These are phyloP conservation scores for Drosophila sp. DNA, from an alignment of 1,140 invertebrate genomes.

Conservation along the genomic window DNA sequence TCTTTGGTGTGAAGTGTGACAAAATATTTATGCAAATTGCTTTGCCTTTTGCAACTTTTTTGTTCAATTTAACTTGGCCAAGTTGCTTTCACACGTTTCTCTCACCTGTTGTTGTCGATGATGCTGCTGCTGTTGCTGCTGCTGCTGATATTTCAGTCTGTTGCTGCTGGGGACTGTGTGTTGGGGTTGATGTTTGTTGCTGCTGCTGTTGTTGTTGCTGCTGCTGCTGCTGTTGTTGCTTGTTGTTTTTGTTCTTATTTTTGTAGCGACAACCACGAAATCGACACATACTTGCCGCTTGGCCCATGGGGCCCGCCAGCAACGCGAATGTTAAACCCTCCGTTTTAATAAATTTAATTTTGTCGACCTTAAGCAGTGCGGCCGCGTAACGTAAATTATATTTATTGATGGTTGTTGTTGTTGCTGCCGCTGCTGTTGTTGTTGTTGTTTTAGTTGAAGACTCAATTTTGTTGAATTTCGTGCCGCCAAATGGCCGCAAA, in stretches of 20 bases:
- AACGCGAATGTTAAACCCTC: slow-evolving; percentile 83
- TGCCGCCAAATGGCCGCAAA: slow-evolving; percentile 56
- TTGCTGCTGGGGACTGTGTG: slow-evolving; percentile 54
- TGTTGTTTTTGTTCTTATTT: slow-evolving; percentile 84
- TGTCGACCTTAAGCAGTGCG: slow-evolving; percentile 68
- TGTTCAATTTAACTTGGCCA: slow-evolving; percentile 17
- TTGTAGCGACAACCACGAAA: slow-evolving; percentile 87
- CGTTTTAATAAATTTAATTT: slow-evolving; percentile 83
- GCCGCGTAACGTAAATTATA: slow-evolving; percentile 72
- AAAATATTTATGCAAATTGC: slow-evolving; percentile 61
- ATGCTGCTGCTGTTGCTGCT: slow-evolving; percentile 40
- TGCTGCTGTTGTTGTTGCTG: slow-evolving; percentile 57
- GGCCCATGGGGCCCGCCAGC: slow-evolving; percentile 86
- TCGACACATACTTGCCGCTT: slow-evolving; percentile 87
- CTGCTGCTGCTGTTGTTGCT: slow-evolving; percentile 65
- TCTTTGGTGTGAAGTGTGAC: slow-evolving; percentile 24
- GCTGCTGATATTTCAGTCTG: slow-evolving; percentile 37
- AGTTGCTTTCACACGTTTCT: slow-evolving; percentile 21
- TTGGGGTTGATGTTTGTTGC: slow-evolving; percentile 50
- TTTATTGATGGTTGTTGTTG: slow-evolving; percentile 38
- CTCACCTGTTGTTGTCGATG: slow-evolving; percentile 43
- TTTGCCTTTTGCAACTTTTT: slow-evolving; percentile 16
- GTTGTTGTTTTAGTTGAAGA: slow-evolving; percentile 46
- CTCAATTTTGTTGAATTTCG: slow-evolving; percentile 65
- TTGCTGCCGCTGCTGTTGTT: slow-evolving; percentile 27